Evolutionary conservation across 1,140 invertebrate species (phyloP), one percentile per base, ranked within the genome.

Genomic region (Drosophila elegans): DNA sequence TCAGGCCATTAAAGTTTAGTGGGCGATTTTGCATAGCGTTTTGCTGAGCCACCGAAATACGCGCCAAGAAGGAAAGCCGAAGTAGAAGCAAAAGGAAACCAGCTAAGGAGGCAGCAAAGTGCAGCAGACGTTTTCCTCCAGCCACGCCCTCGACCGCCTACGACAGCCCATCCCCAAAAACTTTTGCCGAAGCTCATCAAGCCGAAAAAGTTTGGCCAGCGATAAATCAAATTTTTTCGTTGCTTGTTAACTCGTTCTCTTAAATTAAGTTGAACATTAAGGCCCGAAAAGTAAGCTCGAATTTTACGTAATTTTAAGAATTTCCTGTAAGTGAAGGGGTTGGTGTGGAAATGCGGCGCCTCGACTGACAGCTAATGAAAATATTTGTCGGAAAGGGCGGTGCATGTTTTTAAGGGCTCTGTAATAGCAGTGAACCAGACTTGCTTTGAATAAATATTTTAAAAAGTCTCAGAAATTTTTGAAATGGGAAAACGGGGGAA

Each of bases 1-100:
- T 82, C 83, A 81, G 83, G 56, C 73, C 83, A 86, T 85, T 85
- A 85, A 85, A 86, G 78, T 88, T 81, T 86, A 78, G 78, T 88
- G 83, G 82, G 64, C 62, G 74, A 61, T 55, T 75, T 82, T 81
- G 81, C 82, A 85, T 83, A 79, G 59, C 48, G 45, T 51, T 48
- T 36, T 41, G 45, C 54, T 60, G 54, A 52, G 64, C 60, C 45
- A 54, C 10, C 64, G 38, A 57, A 72, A 48, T 44, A 57, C 42
- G 52, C 44, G 44, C 36, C 54, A 27, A 57, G 48, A 59, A 27
- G 74, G 48, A 36, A 67, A 57, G 55, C 57, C 16, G 41, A 21
- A 21, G 16, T 21, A 21, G 16, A 21, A 21, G 41, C 4, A 12
- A 63, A 52, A 59, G 29, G 45, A 45, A 46, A 56, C 67, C 16